These are phyloP conservation scores for Drosophila athabasca DNA, from an alignment of 1,140 invertebrate genomes.

Conservation along the genomic window DNA sequence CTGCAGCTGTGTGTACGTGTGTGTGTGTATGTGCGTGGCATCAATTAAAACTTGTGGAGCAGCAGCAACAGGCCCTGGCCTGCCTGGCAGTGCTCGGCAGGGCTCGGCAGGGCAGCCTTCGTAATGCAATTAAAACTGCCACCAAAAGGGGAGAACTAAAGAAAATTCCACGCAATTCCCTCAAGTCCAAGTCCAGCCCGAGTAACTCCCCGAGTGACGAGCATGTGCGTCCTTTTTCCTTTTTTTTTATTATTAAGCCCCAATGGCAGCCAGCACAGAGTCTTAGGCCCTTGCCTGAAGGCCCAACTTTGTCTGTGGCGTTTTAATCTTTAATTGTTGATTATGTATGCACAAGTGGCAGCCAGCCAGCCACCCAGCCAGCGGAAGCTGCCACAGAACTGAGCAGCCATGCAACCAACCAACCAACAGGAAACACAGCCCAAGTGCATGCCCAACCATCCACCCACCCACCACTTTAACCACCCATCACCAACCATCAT, in stretches of 20 bases:
- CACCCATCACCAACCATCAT: not conserved
- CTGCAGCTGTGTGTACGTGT: constrained; percentile 13
- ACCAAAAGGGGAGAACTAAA: constrained; percentile 39
- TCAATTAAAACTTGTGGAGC: constrained; percentile 71
- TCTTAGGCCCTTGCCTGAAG: constrained; percentile 2
- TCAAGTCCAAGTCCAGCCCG: constrained; percentile 22
- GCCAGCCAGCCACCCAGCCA: not conserved
- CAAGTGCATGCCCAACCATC: constrained; percentile 1
- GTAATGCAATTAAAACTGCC: constrained; percentile 73
- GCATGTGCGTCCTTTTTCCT: constrained; percentile 20
- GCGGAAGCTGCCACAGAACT: constrained; percentile 42
- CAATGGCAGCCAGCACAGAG: not conserved
- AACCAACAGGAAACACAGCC: constrained; percentile 54
- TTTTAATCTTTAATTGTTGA: constrained; percentile 75
- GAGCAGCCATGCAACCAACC: constrained; percentile 18
- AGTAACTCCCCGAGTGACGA: no score
- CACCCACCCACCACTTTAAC: constrained; percentile 6
- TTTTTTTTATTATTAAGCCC: constrained; percentile 57
- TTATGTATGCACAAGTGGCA: constrained; percentile 63
- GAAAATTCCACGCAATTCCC: constrained; percentile 40
- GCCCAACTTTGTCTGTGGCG: constrained; percentile 46
- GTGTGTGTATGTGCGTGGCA: constrained; percentile 55
- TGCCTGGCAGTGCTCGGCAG: no score
- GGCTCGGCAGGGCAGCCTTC: constrained; percentile 18
- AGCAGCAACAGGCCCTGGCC: constrained; percentile 17